Base-by-base conservation (phyloP, 1,140 invertebrate genomes). In the Diorhabda sublineata region DNA sequence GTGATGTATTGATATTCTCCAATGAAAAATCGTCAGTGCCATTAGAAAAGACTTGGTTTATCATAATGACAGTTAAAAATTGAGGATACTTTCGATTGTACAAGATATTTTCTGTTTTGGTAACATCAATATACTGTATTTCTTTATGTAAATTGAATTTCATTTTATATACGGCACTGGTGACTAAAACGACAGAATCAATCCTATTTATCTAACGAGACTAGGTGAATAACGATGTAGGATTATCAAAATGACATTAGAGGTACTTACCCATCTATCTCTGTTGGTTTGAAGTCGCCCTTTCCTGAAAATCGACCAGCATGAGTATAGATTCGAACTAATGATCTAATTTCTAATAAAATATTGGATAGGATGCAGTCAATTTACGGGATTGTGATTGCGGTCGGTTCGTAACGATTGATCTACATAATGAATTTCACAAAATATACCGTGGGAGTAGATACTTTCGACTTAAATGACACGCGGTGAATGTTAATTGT, bases 261-360 rank as follows among this genome's bases (percentile, higher is more conserved):
- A n/a, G 42, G 61, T 66, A 74, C 80, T 81, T 79, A 86, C 85
- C 84, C 84, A 78, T 85, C 84, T 68, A 85, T 77, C 70, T 86
- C 85, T n/a, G 83, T 80, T 58, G 85, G 84, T 75, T 83, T 84
- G 74, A 84, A 86, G 73, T 85, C 84, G 64, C 83, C 83, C 75
- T 83, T 81, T 71, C 83, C 84, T 86, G 76, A 70, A 81, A 78
- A 69, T 71, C 47, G 47, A 52, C 6, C 6, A 52, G n/a, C 47
- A 52, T 52, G 47, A 52, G n/a, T 52, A n/a, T 52, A 52, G 6
- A 52, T 52, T 52, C n/a, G 47, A 52, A 52, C 47, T 52, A 52
- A 52, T 52, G 47, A 52, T 52, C 47, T n/a, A 63, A 42, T 64
- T 9, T 61, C 26, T 42, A 61, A 61, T 42, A 42, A 42, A 42